A percentile compares a stretch with the other conserved stretches of the same genome.
Evolutionary conservation across 2,113 vertebrate genomes (phyloP).

Genomic region (Antigone vipio): DNA sequence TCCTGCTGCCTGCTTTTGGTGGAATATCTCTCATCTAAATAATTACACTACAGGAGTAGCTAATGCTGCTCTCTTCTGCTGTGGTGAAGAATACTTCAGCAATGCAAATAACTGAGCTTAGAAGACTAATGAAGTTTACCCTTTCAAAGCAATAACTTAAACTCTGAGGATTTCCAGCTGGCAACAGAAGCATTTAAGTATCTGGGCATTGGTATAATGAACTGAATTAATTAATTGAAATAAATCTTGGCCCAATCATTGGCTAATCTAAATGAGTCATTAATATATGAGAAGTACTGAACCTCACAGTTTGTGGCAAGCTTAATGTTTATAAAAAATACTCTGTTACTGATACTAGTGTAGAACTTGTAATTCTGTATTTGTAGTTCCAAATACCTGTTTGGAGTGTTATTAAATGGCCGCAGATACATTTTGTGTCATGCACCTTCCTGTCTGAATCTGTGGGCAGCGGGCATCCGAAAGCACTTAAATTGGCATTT

Average conservation of each 20-base stretch:
- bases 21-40: not conserved
- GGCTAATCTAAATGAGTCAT: not conserved
- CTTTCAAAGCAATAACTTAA: constrained; percentile 3
- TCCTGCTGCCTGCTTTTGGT: not conserved
- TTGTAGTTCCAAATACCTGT: not conserved
- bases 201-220: constrained; percentile 1
- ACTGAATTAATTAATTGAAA: constrained; percentile 24
- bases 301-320: not conserved
- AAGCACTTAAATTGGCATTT: not conserved
- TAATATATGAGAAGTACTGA: not conserved
- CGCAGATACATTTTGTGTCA: not conserved
- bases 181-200: constrained; percentile 19
- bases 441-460: not conserved
- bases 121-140: constrained; percentile 8
- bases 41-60: not conserved
- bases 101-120: not conserved
- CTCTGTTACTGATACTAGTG: not conserved
- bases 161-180: not conserved
- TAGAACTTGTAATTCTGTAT: not conserved
- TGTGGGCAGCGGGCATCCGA: not conserved
- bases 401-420: not conserved
- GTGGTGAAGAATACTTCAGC: not conserved
- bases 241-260: not conserved
- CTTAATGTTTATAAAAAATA: not conserved
- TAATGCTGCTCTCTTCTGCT: not conserved